Conservation (phyloP, 2,113 vertebrate genomes). For the Engraulis encrasicolus region DNA sequence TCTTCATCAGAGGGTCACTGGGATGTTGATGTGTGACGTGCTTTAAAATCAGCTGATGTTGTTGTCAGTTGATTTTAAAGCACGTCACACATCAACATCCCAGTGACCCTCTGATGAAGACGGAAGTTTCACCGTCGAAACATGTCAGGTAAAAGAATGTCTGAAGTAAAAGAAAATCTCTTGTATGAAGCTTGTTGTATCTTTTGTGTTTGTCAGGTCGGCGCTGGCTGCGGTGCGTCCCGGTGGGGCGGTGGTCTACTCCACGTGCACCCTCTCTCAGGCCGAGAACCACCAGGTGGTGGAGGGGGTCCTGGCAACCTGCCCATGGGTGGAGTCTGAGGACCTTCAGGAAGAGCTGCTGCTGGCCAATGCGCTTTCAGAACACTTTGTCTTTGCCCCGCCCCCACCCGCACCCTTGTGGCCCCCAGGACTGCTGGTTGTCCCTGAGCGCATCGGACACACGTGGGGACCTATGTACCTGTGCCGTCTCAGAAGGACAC, state of each 20-base stretch:
- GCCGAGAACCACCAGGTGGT: slow-evolving; percentile 89
- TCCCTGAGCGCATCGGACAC: slow-evolving; percentile 79
- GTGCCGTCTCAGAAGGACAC: slow-evolving; percentile 81
- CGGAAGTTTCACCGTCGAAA: no score
- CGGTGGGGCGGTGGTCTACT: slow-evolving; percentile 89
- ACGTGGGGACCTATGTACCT: slow-evolving; percentile 95
- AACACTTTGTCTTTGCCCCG: slow-evolving; percentile 79
- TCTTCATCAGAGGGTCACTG: no score
- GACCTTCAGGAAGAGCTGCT: slow-evolving; percentile 77
- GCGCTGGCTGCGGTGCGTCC: slow-evolving; percentile 85
- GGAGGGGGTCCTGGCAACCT: slow-evolving; percentile 74
- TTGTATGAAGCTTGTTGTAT: no score
- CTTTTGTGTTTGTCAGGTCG: slow-evolving; percentile 78
- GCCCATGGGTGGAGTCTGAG: slow-evolving; percentile 73
- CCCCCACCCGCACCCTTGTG: slow-evolving; percentile 57
- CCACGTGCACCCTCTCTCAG: slow-evolving; percentile 91
- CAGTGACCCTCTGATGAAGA: no score
- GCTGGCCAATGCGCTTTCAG: slow-evolving; percentile 74
- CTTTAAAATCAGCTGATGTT: no score
- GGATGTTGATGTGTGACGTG: no score
- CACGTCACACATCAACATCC: no score
- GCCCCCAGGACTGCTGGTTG: slow-evolving; percentile 84
- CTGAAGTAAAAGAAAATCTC: no score
- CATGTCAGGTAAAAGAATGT: no score
- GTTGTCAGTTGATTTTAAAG: no score